Base-by-base conservation (phyloP, 2,888 invertebrate species). In the Ophioninae sp. region DNA sequence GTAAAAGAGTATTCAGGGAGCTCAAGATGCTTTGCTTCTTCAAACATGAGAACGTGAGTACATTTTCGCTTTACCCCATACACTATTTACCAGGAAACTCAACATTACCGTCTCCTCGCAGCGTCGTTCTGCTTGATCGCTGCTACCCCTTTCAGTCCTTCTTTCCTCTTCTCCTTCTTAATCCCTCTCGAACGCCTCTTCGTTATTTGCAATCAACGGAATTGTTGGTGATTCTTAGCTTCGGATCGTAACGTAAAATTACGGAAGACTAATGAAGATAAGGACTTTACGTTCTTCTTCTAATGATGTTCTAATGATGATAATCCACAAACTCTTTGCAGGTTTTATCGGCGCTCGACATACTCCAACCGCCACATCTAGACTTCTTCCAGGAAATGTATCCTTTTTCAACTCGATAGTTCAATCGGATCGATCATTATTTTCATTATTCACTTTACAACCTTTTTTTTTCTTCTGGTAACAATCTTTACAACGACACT, bases 311-410 rank as follows among this genome's bases (percentile, higher is more conserved):
- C 37, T 67, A 61, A 71, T 58, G 7, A 41, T 63, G 0, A 74
- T 17, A 51, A 51, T 68, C 72, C 87, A 30, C 3, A 30, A 86
- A 85, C 87, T 88, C 86, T 86, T 95, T 95, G 74, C 96, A 99
- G 99, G 98, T 99, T 92, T 95, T 99, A 91, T 98, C 99, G 91
- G 98, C 99, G 90, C 95, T 98, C 94, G 99, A 99, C 94, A 99
- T 99, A 93, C 95, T 99, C 90, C 99, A 99, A 94, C 99, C 99
- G 91, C 98, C 99, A 90, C 98, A 98, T 94, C 96, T 99, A 94
- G 99, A 99, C 95, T 99, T 98, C 95, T 99, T 99, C 95, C 99
- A 99, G 95, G 99, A 99, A 97, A 98, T 99, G 99, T 99, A 98
- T 97, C 97, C 97, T 97, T 97, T 84, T 67, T 23, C 7, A 68